Evolutionary conservation across 2,113 vertebrate genomes (phyloP).

Genomic region (Macaca mulatta): DNA sequence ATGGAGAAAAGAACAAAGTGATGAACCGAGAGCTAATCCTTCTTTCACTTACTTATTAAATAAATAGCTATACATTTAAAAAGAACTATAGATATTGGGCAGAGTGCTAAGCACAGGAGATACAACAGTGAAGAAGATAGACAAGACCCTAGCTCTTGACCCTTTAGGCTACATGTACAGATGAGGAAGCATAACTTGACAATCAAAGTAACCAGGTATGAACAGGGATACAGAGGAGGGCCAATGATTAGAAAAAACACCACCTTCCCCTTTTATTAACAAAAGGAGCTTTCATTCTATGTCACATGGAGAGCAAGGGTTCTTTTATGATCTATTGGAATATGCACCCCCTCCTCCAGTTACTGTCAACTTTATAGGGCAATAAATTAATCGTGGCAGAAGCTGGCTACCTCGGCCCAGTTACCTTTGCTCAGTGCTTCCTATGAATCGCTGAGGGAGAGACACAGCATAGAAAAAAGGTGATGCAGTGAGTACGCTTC

Average conservation of each 20-base stretch:
- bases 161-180: background rate
- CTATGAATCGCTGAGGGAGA: background rate
- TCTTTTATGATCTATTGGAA: conserved; percentile 1
- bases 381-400: conserved; percentile 55
- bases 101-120: background rate
- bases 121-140: background rate
- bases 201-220: background rate
- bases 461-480: background rate
- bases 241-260: background rate
- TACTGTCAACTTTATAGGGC: background rate
- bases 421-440: conserved; percentile 54
- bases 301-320: background rate
- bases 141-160: background rate
- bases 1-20: background rate
- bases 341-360: background rate
- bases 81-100: background rate
- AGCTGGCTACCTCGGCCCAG: background rate
- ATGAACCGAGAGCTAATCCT: background rate
- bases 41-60: background rate
- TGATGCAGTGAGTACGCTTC: conserved; percentile 49
- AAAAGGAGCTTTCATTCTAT: background rate
- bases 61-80: background rate
- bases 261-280: conserved; percentile 32
- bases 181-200: background rate
- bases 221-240: background rate